Evolutionary conservation across 64 coral and sea anemone genomes (phyloP).

Genomic region (Montipora capricornis): DNA sequence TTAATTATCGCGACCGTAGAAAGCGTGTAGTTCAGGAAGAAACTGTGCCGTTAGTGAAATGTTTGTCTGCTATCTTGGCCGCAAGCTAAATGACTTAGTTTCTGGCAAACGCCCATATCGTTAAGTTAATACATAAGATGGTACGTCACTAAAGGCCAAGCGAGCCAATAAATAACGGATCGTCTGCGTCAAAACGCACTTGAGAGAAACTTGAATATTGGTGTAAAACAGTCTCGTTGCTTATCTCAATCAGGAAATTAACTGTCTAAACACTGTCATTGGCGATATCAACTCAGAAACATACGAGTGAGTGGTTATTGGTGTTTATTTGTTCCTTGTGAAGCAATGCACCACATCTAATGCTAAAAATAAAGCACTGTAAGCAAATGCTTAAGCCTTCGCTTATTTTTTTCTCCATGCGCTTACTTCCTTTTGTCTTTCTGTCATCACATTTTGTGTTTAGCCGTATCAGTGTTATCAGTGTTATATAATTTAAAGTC

Average conservation of each 20-base stretch:
- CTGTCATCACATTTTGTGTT: background rate
- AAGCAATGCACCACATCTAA: background rate
- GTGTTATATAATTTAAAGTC: too few relatives aligned
- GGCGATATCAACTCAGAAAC: background rate
- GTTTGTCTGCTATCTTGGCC: slow-evolving; percentile 6
- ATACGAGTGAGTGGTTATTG: background rate
- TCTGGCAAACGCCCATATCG: slow-evolving; percentile 37
- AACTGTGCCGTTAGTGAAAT: background rate
- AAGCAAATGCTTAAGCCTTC: background rate
- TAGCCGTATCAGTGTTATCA: background rate
- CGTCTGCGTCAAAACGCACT: background rate
- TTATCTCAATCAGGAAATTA: background rate
- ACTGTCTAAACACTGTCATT: background rate
- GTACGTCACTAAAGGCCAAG: background rate
- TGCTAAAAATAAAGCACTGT: background rate
- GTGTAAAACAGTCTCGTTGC: background rate
- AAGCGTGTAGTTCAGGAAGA: background rate
- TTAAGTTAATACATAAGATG: slow-evolving; percentile 13
- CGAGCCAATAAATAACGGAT: background rate
- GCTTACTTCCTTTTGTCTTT: background rate
- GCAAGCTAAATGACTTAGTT: background rate
- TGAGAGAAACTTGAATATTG: slow-evolving; percentile 8
- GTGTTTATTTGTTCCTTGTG: background rate
- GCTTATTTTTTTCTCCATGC: too few relatives aligned
- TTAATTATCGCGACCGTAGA: background rate